Conservation (phyloP, 2,888 invertebrate genomes). For the Leptinotarsa peninsularis region DNA sequence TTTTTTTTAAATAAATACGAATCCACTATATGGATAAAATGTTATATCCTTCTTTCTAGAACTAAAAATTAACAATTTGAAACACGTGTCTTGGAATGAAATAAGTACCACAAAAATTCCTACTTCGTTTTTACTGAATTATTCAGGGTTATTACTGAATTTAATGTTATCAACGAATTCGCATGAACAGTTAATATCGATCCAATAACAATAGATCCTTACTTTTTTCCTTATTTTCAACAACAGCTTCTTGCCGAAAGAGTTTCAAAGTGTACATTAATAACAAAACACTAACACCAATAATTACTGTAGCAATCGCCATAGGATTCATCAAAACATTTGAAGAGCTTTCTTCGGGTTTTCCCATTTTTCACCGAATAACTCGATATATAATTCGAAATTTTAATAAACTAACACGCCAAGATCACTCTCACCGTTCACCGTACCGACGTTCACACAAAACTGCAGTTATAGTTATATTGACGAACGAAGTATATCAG, state of each 20-base stretch:
- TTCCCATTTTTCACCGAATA: conserved; percentile 51
- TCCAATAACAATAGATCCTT: conserved; percentile 44
- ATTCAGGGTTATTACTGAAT: no score
- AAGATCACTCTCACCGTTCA: background rate
- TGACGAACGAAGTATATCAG: conserved; percentile 28
- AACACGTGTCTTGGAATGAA: conserved; percentile 8
- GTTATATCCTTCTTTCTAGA: no score
- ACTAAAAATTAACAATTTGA: background rate
- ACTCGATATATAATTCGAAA: conserved; percentile 20
- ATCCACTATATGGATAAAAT: background rate
- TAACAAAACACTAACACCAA: conserved; percentile 58
- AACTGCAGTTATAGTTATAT: conserved; percentile 3
- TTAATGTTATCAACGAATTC: no score
- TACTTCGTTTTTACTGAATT: no score
- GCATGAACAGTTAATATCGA: background rate
- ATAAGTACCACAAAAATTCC: no score
- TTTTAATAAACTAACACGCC: background rate
- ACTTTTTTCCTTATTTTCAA: conserved; percentile 52
- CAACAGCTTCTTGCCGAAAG: conserved; percentile 52
- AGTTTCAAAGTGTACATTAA: conserved; percentile 58
- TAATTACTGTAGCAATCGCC: conserved; percentile 54
- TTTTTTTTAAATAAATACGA: background rate
- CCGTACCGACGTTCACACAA: conserved; percentile 4
- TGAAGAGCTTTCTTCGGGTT: conserved; percentile 56
- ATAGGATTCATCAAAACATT: conserved; percentile 52